These are phyloP conservation scores for Folsomia candida DNA, from an alignment of 2,888 invertebrate genomes.

Conservation along the genomic window DNA sequence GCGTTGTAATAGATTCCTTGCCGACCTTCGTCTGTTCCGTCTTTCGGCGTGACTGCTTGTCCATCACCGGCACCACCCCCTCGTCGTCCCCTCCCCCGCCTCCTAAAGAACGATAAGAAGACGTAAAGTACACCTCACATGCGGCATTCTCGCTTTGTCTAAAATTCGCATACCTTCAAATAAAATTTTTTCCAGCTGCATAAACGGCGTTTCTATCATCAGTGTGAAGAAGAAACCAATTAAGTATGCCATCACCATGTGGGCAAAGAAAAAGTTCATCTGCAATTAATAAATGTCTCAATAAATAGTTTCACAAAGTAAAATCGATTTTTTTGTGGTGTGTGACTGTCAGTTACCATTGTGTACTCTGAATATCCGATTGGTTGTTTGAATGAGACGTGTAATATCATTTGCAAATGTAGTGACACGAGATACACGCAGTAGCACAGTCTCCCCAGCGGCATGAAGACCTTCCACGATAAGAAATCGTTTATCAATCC, in stretches of 20 bases:
- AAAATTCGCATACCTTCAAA: too few species aligned
- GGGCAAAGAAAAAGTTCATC: slow-evolving; percentile 40
- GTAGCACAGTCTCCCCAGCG: slow-evolving; percentile 44
- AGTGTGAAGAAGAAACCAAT: slow-evolving; percentile 38
- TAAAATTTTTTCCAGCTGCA: slow-evolving; percentile 38
- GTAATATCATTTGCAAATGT: slow-evolving; percentile 42
- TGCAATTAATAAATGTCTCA: slow-evolving; percentile 8
- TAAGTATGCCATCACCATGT: slow-evolving; percentile 35
- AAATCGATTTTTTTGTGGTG: neutral
- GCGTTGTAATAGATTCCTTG: too few species aligned
- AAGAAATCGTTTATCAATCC: slow-evolving; percentile 46
- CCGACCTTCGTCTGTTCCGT: too few species aligned
- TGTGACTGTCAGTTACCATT: slow-evolving; percentile 19
- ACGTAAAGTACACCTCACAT: too few species aligned
- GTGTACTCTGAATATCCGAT: slow-evolving; percentile 33
- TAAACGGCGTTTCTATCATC: slow-evolving; percentile 38
- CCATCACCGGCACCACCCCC: too few species aligned
- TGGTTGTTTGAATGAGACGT: slow-evolving; percentile 30
- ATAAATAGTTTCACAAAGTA: neutral
- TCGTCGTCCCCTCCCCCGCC: too few species aligned
- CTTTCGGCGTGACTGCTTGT: too few species aligned
- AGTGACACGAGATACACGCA: slow-evolving; percentile 44
- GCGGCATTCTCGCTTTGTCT: too few species aligned
- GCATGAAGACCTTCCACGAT: slow-evolving; percentile 46
- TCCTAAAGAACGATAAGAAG: too few species aligned